Base-by-base conservation (phyloP, 92 coral and sea anemone genomes). In the Epizoanthus ramosus region DNA sequence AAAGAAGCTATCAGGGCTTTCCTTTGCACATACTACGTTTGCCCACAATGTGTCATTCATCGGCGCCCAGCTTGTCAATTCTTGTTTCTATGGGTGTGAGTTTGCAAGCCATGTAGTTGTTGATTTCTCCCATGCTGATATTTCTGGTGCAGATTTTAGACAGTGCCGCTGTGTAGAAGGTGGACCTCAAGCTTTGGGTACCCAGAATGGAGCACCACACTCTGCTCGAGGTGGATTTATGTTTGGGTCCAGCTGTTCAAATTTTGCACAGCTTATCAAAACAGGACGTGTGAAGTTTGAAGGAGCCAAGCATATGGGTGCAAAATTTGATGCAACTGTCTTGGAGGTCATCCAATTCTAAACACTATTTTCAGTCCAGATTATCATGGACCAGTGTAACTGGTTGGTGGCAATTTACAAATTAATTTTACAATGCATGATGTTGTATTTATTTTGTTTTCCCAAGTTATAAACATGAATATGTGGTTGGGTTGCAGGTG, bases 71-170 rank as follows among this genome's bases (percentile, higher is more conserved):
- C 85, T 96, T 67, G 85, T 88, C 15, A 94, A 92, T 84, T 90
- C 97, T 6, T 90, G 93, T 58, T 96, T 96, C 86, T 96, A 96
- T 87, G 99, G 99, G n/a, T 96, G 99, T 63, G 99, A 96, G 85
- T 96, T 96, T 89, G 94, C 92, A 35, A 96, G 99, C 74, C 95
- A 96, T 74, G 89, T 96, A 14, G 98, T 92, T 73, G 95, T 96
- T 4, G 99, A 96, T 84, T 96, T 94, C 68, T 84, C 92, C 19
- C 85, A 87, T 59, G 92, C 98, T 15, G 98, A 96, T 71, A 73
- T 96, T 73, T 89, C 94, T 24, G 98, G 94, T 71, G 99, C 99
- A 76, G 99, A 96, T 84, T 96, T 96, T 73, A 84, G 99, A 69
- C 99, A 96, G 89, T 96, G 99, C 57, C 93, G 99, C 45, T 94